Base-by-base conservation (phyloP, 30 jellyfish, hydroid and myxozoan genomes). In the Chrysaora quinquecirrha region DNA sequence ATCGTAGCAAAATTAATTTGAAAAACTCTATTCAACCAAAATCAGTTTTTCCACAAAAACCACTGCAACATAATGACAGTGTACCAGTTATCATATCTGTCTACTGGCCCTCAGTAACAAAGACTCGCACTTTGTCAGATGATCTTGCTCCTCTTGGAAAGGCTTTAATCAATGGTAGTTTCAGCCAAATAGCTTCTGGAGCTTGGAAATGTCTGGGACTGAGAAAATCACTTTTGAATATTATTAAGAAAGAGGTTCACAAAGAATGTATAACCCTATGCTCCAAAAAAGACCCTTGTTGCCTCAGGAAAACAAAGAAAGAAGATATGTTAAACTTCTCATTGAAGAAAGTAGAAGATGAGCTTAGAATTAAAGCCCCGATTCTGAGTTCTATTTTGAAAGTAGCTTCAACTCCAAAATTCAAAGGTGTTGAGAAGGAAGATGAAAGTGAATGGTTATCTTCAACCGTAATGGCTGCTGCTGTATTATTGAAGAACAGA, bases 401-500 rank as follows among this genome's bases (percentile, higher is more conserved):
- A 61, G 80, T 82, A 20, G 69, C 80, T 27, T 58, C 88, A 7
- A 14, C 23, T 6, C 28, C 30, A 54, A 24, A 68, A 27, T n/a
- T 11, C 1, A 62, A 54, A 24, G 69, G 35, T 71, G 34, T n/a
- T n/a, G n/a, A n/a, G n/a, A n/a, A n/a, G n/a, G n/a, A 12, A 1
- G 69, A 71, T 54, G 80, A 76, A 19, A 28, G 56, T 67, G 9
- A 31, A 18, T 21, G 47, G 80, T 54, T 76, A n/a, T 43, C 47
- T 7, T 22, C 88, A 0, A 61, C 23, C 20, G 18, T 61, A 50
- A 76, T 76, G 88, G 88, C 88, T 30, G 88, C 82, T 0, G 79
- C 88, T 10, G 69, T 76, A 28, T 65, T 65, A 52, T 25, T 58
- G 20, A 58, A 58, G 72, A 58, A 58, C 24, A 10, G 72, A 58